phyloP scores from a whole-genome alignment of 2,797 vertebrate species.

The Chanos chanos region DNA sequence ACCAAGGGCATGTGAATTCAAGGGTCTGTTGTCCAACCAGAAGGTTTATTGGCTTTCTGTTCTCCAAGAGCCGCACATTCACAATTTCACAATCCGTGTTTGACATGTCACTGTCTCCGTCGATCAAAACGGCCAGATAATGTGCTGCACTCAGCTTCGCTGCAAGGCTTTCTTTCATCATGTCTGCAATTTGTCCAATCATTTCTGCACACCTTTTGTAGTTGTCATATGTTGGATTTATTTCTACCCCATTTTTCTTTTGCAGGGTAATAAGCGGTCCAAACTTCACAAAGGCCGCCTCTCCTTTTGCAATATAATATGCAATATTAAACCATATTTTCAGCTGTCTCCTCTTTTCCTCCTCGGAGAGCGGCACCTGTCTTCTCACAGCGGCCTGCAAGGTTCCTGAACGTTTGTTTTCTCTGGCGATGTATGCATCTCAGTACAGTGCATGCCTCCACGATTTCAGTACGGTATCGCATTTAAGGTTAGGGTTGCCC shows the following conservation, averaged over 20 bases:
- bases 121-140: conserved; percentile 14
- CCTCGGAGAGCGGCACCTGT: conserved; percentile 11
- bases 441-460: conserved; percentile 6
- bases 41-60: conserved; percentile 21
- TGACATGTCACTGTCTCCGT: conserved; percentile 17
- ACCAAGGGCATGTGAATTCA: not conserved
- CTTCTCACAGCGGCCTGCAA: not conserved
- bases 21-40: conserved; percentile 32
- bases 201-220: conserved; percentile 17
- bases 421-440: not conserved
- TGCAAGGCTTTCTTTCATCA: conserved; percentile 11
- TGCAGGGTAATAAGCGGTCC: not conserved
- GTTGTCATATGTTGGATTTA: conserved; percentile 2
- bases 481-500: conserved; percentile 15
- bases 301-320: conserved; percentile 16
- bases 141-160: conserved; percentile 11
- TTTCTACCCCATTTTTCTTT: not conserved
- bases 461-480: conserved; percentile 8
- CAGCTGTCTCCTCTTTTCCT: conserved; percentile 3
- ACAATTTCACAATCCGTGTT: conserved; percentile 21
- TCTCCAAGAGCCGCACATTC: conserved; percentile 7
- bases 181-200: conserved; percentile 19
- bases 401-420: not conserved
- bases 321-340: conserved; percentile 9
- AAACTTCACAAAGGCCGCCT: not conserved